Base-by-base conservation (phyloP, 1,140 invertebrate genomes). In the Gonioctena quinquepunctata region DNA sequence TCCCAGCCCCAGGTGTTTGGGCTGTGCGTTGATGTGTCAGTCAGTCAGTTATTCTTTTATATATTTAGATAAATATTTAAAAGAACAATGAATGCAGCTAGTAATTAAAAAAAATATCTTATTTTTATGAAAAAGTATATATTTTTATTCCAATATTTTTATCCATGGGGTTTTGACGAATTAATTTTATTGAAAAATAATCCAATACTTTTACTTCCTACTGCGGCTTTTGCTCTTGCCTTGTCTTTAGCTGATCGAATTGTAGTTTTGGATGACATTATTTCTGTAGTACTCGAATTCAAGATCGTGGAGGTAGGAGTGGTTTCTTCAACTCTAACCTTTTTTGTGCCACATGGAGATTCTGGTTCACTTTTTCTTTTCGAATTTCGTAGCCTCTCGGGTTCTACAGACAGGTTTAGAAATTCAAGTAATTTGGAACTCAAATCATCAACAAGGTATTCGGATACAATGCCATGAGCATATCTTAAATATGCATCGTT, bases 171-270 rank as follows among this genome's bases (percentile, higher is more conserved):
- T n/a, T n/a, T n/a, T n/a, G n/a, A n/a, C n/a, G n/a, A n/a, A n/a
- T n/a, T n/a, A n/a, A n/a, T 76, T 76, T 88, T 90, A 67, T 87
- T 89, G 78, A 93, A 93, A 82, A 92, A 93, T 56, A 88, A 90
- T 22, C 89, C 88, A 78, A 93, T 92, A 75, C 86, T 92, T 83
- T 92, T 93, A 19, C 89, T 90, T 49, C 90, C 90, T 75, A 84
- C 86, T 22, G 92, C 92, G 66, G 91, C 90, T 79, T 92, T 93
- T 71, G 90, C 88, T 79, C 89, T 84, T 1, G 90, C 86, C 73
- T 91, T 89, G 77, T 92, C 91, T 81, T 93, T 93, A 2, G 33
- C 33, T 2, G 33, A 42, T n/a, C 16, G 33, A 42, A 3, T 3
- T 19, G 90, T 77, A 66, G 83, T 77, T 80, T 89, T 89, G 1